These are phyloP conservation scores for Chromobotia macracanthus DNA, from an alignment of 2,797 vertebrate species.

Conservation along the genomic window DNA sequence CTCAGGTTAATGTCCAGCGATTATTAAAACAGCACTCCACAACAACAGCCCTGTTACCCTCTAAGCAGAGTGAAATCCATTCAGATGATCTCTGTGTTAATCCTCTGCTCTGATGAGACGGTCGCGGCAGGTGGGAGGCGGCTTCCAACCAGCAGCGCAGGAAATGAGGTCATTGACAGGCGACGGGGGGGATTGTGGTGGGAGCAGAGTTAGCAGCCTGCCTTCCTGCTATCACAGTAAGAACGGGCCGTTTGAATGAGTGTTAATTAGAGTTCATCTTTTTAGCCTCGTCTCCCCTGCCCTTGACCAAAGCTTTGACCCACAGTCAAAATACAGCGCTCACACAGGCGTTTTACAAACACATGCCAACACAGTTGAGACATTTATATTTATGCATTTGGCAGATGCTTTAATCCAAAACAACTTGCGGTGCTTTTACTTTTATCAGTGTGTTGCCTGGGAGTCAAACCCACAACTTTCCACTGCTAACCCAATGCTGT, in stretches of 20 bases:
- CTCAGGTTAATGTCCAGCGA: conserved; percentile 15
- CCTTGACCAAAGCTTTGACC: conserved; percentile 63
- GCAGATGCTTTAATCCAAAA: too few relatives aligned
- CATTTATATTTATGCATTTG: too few relatives aligned
- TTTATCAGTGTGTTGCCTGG: too few relatives aligned
- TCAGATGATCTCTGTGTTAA: conserved; percentile 34
- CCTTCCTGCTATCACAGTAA: conserved; percentile 70
- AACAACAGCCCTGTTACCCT: conserved; percentile 9
- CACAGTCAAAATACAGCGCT: conserved; percentile 27
- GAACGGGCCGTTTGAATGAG: conserved; percentile 73
- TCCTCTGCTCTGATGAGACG: conserved; percentile 17
- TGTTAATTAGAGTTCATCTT: conserved; percentile 74
- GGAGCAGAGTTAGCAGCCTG: conserved; percentile 71
- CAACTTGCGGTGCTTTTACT: too few relatives aligned
- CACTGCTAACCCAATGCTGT: neutral
- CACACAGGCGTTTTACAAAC: neutral
- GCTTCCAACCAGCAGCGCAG: conserved; percentile 67
- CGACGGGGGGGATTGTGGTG: conserved; percentile 70
- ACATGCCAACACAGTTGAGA: too few relatives aligned
- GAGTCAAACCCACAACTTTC: neutral
- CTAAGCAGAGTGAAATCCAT: conserved; percentile 7
- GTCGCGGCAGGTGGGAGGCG: conserved; percentile 58
- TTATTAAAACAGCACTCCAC: conserved; percentile 27
- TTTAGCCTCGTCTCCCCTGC: conserved; percentile 59
- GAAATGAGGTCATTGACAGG: conserved; percentile 79